A percentile compares a stretch with the other conserved stretches of the same genome.
Evolutionary conservation across 2,888 invertebrate genomes (phyloP).

Genomic region (Phorcus lineatus): DNA sequence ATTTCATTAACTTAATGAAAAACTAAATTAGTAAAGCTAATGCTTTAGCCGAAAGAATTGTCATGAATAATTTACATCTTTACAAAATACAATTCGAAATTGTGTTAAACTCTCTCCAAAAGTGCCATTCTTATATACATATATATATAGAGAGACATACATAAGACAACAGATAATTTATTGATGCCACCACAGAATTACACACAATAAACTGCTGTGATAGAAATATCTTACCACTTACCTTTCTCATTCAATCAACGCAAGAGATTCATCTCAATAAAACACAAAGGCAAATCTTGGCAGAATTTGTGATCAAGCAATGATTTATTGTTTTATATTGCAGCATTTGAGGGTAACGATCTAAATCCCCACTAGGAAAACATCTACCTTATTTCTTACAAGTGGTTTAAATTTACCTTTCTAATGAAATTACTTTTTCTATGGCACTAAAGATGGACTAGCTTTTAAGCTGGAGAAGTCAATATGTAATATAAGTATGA

Average conservation of each 20-base stretch:
- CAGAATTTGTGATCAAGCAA: background rate
- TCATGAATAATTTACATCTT: background rate
- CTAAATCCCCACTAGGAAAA: background rate
- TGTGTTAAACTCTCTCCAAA: background rate
- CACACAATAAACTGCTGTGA: background rate
- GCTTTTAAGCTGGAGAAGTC: constrained; percentile 29
- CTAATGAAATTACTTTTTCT: constrained; percentile 15
- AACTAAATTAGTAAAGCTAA: constrained; percentile 15
- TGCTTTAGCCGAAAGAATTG: constrained; percentile 1
- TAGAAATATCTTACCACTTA: background rate
- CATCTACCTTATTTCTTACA: background rate
- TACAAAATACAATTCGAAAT: constrained; percentile 8
- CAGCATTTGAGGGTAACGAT: background rate
- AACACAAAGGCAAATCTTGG: background rate
- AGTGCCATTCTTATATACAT: background rate
- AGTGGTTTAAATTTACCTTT: constrained; percentile 21
- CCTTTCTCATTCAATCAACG: constrained; percentile 3
- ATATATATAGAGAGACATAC: too few species aligned
- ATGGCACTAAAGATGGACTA: constrained; percentile 17
- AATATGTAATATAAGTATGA: constrained; percentile 33
- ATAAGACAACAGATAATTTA: background rate
- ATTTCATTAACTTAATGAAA: constrained; percentile 18
- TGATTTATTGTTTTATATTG: background rate
- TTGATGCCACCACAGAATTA: background rate
- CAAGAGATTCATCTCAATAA: constrained; percentile 17